phyloP scores from a whole-genome alignment of 2,113 vertebrate species.

The Chrysemys picta region DNA sequence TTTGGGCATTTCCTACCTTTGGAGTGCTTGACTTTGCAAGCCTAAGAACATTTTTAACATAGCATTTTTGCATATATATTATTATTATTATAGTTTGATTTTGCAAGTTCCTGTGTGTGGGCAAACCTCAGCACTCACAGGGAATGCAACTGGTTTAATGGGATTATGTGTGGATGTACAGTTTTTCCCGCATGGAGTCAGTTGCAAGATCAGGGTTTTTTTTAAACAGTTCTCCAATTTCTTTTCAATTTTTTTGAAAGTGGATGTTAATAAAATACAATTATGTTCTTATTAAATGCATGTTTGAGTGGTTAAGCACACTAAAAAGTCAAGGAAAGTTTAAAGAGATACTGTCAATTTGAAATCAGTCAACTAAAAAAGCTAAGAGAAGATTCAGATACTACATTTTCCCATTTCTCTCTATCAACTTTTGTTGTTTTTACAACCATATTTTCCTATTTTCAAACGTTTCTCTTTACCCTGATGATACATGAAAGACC shows the following conservation, averaged over 20 bases:
- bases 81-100: background rate
- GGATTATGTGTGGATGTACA: background rate
- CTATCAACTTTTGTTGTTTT: background rate
- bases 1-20: background rate
- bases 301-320: background rate
- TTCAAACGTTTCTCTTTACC: background rate
- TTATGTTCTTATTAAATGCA: background rate
- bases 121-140: background rate
- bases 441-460: background rate
- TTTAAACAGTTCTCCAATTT: background rate
- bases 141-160: background rate
- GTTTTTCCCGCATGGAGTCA: rapidly evolving
- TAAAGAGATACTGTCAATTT: background rate
- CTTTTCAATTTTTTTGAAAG: background rate
- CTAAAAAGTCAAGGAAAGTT: background rate
- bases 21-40: background rate
- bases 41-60: background rate
- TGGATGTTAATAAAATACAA: background rate
- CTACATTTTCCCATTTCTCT: background rate
- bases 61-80: background rate
- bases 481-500: background rate
- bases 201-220: background rate
- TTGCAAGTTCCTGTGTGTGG: background rate
- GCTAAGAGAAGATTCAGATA: background rate
- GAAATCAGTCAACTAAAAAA: background rate